These are phyloP conservation scores for Uropsilus gracilis DNA, from an alignment of 2,113 vertebrate species.

Conservation along the genomic window DNA sequence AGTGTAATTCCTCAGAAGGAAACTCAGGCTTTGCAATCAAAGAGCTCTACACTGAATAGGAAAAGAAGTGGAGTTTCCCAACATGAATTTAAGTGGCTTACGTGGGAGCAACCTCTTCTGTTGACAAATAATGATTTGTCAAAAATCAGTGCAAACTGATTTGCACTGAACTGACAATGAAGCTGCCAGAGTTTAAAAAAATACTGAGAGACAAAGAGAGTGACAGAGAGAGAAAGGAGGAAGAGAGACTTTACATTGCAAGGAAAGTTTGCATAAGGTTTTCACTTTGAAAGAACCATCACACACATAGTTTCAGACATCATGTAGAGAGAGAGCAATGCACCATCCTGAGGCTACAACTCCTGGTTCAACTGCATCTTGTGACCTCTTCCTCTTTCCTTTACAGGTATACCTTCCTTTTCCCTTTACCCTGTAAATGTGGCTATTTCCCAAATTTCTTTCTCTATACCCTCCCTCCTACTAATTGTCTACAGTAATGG, in stretches of 20 bases:
- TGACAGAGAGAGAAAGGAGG: neutral
- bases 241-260: neutral
- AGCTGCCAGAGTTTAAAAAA: neutral
- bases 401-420: neutral
- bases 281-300: neutral
- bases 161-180: neutral
- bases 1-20: neutral
- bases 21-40: neutral
- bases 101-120: neutral
- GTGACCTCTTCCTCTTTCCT: neutral
- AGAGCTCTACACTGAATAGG: neutral
- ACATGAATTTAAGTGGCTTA: neutral
- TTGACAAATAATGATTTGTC: neutral
- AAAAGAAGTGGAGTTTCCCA: neutral
- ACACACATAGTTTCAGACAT: neutral
- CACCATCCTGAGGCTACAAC: rapidly evolving
- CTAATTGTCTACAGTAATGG: neutral
- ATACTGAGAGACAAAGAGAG: neutral
- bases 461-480: neutral
- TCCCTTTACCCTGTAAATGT: neutral
- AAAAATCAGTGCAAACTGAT: neutral
- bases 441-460: neutral
- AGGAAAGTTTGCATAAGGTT: neutral
- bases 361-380: neutral
- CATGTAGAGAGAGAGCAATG: neutral